Conservation (phyloP, 2,797 vertebrate species). For the Pteronotus mesoamericanus region DNA sequence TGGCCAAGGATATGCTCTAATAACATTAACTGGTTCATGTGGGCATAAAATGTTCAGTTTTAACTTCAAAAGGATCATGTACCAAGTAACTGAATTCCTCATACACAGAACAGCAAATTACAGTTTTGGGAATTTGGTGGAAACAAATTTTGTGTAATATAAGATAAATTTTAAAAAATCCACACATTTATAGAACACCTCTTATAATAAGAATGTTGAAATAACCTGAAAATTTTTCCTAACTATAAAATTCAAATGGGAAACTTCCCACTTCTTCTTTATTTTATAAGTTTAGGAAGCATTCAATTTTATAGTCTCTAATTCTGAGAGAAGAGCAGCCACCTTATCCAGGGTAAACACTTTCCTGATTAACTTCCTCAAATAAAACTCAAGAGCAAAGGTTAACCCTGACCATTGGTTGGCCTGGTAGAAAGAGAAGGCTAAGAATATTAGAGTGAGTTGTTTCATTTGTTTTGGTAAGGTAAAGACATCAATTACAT, state of each 20-base stretch:
- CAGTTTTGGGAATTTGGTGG: fast-evolving
- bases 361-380: neutral
- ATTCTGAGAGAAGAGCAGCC: neutral
- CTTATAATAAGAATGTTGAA: neutral
- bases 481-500: neutral
- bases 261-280: neutral
- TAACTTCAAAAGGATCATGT: neutral
- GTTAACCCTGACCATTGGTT: neutral
- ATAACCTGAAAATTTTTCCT: neutral
- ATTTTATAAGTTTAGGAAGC: neutral
- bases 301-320: neutral
- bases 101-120: neutral
- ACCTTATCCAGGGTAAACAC: neutral
- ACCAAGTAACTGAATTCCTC: neutral
- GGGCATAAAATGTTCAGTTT: neutral
- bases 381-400: neutral
- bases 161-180: neutral
- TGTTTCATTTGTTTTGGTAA: neutral
- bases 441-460: neutral
- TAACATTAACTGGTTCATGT: neutral
- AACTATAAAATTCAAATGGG: neutral
- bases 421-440: neutral
- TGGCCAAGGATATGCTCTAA: neutral
- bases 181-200: neutral
- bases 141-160: neutral